Evolutionary conservation across 2,797 vertebrate genomes (phyloP).

Genomic region (Amblyopsis hoosieri): DNA sequence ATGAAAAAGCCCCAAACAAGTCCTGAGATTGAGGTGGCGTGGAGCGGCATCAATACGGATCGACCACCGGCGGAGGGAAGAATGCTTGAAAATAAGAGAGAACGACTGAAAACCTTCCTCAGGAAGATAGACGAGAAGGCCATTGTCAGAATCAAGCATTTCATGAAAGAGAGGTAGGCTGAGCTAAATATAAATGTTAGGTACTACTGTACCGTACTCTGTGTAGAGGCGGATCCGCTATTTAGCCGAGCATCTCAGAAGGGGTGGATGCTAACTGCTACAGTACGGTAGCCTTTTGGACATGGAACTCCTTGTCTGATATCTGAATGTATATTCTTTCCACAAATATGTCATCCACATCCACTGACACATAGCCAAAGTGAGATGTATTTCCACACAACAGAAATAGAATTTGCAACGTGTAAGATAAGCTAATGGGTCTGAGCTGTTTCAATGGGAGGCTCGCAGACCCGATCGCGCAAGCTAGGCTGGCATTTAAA

Average conservation of each 20-base stretch:
- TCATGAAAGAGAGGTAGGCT: conserved; percentile 82
- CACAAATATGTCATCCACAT: accelerated
- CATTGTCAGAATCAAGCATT: conserved; percentile 79
- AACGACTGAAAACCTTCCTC: conserved; percentile 81
- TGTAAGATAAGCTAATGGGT: neutral
- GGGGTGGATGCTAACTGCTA: conserved; percentile 34
- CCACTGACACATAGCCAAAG: neutral
- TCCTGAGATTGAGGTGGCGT: conserved; percentile 46
- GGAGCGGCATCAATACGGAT: conserved; percentile 55
- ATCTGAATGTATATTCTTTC: neutral
- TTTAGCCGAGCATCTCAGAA: conserved; percentile 41
- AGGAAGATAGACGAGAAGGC: conserved; percentile 83
- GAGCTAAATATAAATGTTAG: conserved; percentile 36
- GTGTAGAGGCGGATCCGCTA: conserved; percentile 43
- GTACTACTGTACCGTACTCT: neutral
- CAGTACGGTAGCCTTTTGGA: neutral
- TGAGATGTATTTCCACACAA: neutral
- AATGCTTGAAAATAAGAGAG: conserved; percentile 84
- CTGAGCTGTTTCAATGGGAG: neutral
- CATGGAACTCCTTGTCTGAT: neutral
- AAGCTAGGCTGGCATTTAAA: conserved; percentile 27
- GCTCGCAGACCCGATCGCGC: neutral
- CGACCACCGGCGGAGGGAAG: conserved; percentile 63
- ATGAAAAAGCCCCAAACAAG: conserved; percentile 28
- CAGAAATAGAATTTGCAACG: neutral